phyloP scores from a whole-genome alignment of 2,113 vertebrate genomes.

The Alaudala cheleensis region DNA sequence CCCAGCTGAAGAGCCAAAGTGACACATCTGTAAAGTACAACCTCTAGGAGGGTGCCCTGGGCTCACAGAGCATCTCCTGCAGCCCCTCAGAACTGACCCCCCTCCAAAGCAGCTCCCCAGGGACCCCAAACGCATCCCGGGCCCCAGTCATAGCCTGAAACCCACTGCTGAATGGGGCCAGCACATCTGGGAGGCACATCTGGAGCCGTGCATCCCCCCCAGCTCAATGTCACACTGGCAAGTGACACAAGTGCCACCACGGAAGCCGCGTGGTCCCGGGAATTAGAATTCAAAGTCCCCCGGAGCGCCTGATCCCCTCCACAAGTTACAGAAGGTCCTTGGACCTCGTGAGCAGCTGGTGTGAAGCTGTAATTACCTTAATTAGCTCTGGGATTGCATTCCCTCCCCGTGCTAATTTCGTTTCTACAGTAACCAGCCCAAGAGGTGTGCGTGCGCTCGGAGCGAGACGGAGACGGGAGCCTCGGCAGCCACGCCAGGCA shows the following conservation, averaged over 20 bases:
- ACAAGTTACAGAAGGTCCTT: conserved; percentile 70
- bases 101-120: background rate
- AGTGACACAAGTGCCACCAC: background rate
- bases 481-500: background rate
- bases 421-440: conserved; percentile 72
- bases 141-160: background rate
- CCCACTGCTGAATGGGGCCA: background rate
- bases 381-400: conserved; percentile 71
- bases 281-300: conserved; percentile 28
- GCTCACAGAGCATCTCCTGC: background rate
- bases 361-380: conserved; percentile 74
- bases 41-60: background rate
- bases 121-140: background rate
- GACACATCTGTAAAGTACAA: background rate
- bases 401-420: conserved; percentile 67
- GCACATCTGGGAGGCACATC: background rate
- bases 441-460: background rate
- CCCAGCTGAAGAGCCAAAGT: background rate
- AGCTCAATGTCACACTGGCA: background rate
- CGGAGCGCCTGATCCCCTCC: conserved; percentile 16
- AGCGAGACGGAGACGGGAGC: background rate
- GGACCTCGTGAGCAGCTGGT: conserved; percentile 73
- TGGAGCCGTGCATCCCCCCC: background rate
- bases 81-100: background rate
- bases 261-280: fast-evolving